Evolutionary conservation across 2,797 vertebrate species (phyloP).

Genomic region (Micropoecilia bifurca): DNA sequence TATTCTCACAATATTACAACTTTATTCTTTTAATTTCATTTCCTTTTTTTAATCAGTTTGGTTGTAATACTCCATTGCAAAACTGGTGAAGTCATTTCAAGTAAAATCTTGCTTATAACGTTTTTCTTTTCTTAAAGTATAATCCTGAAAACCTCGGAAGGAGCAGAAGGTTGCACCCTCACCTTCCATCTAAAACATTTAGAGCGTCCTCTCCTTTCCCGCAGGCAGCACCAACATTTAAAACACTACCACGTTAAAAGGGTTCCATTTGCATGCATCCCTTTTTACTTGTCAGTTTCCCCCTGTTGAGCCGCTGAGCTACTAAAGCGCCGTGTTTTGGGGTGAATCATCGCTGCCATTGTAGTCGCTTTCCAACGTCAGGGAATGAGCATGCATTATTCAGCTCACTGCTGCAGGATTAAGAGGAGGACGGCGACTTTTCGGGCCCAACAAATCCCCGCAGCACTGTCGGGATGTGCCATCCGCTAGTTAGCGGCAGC

Average conservation of each 20-base stretch:
- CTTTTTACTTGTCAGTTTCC: neutral
- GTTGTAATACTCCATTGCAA: neutral
- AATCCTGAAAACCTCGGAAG: neutral
- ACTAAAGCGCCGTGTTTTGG: conserved; percentile 5
- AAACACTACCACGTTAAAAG: neutral
- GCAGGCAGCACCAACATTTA: neutral
- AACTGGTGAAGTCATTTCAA: neutral
- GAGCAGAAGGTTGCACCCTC: neutral
- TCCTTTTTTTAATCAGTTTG: no score
- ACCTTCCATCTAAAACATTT: neutral
- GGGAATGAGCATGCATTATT: conserved; percentile 52
- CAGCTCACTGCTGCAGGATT: conserved; percentile 38
- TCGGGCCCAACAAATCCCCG: conserved; percentile 39
- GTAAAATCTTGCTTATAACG: neutral
- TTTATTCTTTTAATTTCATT: no score
- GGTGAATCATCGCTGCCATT: conserved; percentile 33
- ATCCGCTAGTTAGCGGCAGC: conserved; percentile 46
- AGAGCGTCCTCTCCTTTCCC: neutral
- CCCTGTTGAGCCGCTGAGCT: neutral
- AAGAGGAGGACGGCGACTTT: conserved; percentile 40
- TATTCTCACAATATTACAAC: no score
- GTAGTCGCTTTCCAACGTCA: conserved; percentile 16
- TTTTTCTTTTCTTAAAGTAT: neutral
- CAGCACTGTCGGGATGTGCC: conserved; percentile 43
- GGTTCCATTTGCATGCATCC: conserved; percentile 2